Percentiles rank a stretch among this genome's conserved stretches.
Evolutionary conservation across 23 tunicate species (phyloP).

Genomic region (Halocynthia roretzi): DNA sequence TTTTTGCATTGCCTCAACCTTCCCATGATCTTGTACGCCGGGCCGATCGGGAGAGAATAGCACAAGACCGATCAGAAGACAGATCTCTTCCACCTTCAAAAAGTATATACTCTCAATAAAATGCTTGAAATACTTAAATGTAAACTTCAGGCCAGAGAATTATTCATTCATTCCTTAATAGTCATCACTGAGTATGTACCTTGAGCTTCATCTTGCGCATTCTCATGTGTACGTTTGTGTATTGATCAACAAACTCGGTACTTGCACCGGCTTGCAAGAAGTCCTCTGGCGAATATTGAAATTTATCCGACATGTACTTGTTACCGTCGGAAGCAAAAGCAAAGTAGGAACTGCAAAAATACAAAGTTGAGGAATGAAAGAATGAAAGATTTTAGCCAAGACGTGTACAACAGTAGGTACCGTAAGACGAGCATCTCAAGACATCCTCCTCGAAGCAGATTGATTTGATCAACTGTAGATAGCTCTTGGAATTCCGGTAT

Average conservation of each 20-base stretch:
- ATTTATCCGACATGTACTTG: slow-evolving; percentile 86
- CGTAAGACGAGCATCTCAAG: slow-evolving; percentile 84
- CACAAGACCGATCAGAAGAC: slow-evolving; percentile 76
- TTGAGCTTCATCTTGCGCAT: slow-evolving; percentile 79
- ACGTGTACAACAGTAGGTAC: slow-evolving; percentile 5
- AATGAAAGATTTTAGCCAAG: not conserved
- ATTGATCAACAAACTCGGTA: slow-evolving; percentile 69
- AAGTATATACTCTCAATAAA: not conserved
- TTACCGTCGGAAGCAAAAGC: slow-evolving; percentile 77
- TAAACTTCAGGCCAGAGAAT: not conserved
- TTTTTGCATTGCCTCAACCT: slow-evolving; percentile 80
- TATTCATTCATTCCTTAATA: not conserved
- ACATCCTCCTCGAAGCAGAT: slow-evolving; percentile 81
- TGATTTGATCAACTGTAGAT: slow-evolving; percentile 72
- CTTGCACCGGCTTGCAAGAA: slow-evolving; percentile 84
- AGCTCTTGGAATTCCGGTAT: slow-evolving; percentile 72
- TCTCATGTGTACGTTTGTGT: slow-evolving; percentile 58
- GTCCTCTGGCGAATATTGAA: slow-evolving; percentile 79
- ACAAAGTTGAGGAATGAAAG: not conserved
- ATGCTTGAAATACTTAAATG: not conserved
- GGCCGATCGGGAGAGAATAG: slow-evolving; percentile 94
- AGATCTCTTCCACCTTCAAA: slow-evolving; percentile 77
- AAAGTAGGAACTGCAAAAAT: slow-evolving; percentile 57
- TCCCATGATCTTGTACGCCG: slow-evolving; percentile 62
- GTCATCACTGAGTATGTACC: slow-evolving; percentile 6